These are phyloP conservation scores for Holocentrus rufus DNA, from an alignment of 2,797 vertebrate genomes.

Conservation along the genomic window DNA sequence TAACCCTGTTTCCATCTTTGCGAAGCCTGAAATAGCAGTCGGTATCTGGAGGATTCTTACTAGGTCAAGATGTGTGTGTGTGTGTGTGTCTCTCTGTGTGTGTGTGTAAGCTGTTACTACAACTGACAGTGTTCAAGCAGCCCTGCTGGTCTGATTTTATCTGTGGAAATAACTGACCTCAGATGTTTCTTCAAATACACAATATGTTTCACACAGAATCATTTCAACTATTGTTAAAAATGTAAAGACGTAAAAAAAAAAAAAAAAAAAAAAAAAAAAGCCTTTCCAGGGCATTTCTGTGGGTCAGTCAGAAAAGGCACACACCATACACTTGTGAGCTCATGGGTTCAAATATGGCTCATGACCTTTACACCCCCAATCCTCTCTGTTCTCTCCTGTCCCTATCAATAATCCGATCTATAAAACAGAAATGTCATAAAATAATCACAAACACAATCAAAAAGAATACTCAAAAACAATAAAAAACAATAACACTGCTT, in stretches of 20 bases:
- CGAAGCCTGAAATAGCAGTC: constrained; percentile 54
- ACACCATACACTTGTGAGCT: too few relatives aligned
- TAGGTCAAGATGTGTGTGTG: constrained; percentile 31
- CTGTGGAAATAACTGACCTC: constrained; percentile 6
- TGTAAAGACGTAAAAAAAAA: too few relatives aligned
- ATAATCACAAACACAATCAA: background rate
- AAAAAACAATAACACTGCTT: too few relatives aligned
- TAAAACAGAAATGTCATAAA: background rate
- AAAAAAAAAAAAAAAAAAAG: too few relatives aligned
- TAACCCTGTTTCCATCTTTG: constrained; percentile 49
- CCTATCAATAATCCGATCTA: background rate
- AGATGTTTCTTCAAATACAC: background rate
- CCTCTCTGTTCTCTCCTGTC: too few relatives aligned
- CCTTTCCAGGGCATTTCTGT: background rate
- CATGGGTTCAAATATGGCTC: background rate
- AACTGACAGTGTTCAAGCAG: constrained; percentile 16
- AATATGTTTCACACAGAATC: constrained; percentile 4
- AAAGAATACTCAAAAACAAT: too few relatives aligned
- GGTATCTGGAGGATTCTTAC: constrained; percentile 57
- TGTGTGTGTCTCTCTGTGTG: background rate
- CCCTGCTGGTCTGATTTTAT: constrained; percentile 13
- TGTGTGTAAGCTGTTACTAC: constrained; percentile 6
- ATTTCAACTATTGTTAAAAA: constrained; percentile 14
- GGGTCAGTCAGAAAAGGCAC: background rate
- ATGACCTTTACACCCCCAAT: background rate